phyloP scores from a whole-genome alignment of 2,797 vertebrate genomes.

The Peromyscus aztecus region DNA sequence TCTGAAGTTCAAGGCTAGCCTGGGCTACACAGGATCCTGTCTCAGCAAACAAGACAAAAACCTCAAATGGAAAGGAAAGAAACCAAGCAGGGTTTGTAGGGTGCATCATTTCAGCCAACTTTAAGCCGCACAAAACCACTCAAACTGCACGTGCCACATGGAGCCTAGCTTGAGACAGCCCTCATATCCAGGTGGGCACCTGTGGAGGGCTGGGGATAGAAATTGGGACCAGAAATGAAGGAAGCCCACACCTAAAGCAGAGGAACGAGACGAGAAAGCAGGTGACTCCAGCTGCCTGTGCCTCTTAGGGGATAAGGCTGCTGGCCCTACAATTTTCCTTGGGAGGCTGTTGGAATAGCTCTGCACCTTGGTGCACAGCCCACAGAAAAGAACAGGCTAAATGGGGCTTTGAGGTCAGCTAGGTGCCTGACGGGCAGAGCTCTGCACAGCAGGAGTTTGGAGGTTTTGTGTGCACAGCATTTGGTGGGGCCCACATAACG shows the following conservation, averaged over 20 bases:
- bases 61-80: conserved; percentile 10
- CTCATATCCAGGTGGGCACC: neutral
- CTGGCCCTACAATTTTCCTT: neutral
- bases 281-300: neutral
- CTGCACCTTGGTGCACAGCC: neutral
- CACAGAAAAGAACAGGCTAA: neutral
- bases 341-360: no score
- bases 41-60: neutral
- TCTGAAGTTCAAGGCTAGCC: neutral
- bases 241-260: no score
- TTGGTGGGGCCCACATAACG: neutral
- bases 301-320: neutral
- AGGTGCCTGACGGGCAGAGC: neutral
- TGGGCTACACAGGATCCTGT: neutral
- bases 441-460: neutral
- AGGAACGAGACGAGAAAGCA: neutral
- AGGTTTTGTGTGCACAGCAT: neutral
- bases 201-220: neutral
- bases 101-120: neutral
- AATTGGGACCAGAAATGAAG: neutral
- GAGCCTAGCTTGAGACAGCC: neutral
- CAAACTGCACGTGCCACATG: fast-evolving
- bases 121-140: neutral
- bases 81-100: neutral
- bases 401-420: neutral